These are phyloP conservation scores for Ciconia maguari DNA, from an alignment of 2,113 vertebrate species.

Conservation along the genomic window DNA sequence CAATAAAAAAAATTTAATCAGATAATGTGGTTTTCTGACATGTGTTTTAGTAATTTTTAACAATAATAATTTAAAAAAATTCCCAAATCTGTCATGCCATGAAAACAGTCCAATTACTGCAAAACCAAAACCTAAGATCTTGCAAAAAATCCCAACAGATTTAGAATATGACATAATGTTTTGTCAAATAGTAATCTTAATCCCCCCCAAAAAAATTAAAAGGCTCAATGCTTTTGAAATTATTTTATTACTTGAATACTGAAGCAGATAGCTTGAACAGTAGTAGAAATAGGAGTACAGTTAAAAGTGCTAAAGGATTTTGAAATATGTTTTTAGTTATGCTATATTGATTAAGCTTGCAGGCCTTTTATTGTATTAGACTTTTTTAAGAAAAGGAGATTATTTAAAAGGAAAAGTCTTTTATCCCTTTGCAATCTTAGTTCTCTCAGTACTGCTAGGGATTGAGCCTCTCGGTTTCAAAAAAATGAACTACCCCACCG, in stretches of 20 bases:
- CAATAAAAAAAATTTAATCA: background rate
- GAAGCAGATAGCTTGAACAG: background rate
- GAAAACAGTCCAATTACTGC: background rate
- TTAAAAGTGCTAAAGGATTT: background rate
- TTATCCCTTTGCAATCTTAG: background rate
- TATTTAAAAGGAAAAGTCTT: background rate
- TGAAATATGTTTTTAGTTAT: slow-evolving; percentile 9
- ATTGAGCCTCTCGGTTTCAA: background rate
- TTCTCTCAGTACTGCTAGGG: background rate
- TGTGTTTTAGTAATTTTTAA: background rate
- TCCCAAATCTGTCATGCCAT: background rate
- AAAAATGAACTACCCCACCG: background rate
- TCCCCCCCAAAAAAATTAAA: background rate
- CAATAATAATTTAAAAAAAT: background rate
- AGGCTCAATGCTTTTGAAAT: background rate
- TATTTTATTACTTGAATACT: background rate
- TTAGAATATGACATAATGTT: background rate
- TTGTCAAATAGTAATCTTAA: background rate
- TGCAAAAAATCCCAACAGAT: background rate
- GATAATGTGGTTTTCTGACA: background rate
- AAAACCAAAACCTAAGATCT: background rate
- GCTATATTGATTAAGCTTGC: background rate
- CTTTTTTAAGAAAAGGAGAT: background rate
- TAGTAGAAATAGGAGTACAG: background rate
- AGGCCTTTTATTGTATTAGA: background rate